Percentiles rank a stretch among this genome's conserved stretches.
phyloP scores from a whole-genome alignment of 2,113 vertebrate species.

The Brienomyrus brachyistius region DNA sequence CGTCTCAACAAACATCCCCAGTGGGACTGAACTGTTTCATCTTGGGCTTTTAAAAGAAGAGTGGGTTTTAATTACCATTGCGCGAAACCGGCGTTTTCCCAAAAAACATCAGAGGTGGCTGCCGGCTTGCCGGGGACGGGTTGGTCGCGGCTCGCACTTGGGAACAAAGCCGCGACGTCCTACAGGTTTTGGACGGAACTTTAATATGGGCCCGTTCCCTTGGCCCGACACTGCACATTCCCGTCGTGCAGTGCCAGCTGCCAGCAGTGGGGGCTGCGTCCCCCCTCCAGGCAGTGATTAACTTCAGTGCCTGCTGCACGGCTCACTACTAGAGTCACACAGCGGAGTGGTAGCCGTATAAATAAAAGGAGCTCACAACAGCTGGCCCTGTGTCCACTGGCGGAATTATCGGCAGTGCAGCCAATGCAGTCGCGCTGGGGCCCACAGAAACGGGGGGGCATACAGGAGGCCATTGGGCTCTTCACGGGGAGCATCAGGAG shows the following conservation, averaged over 20 bases:
- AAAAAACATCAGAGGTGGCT: background rate
- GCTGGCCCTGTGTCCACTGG: background rate
- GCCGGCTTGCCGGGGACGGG: background rate
- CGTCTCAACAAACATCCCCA: background rate
- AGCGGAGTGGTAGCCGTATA: background rate
- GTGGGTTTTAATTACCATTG: background rate
- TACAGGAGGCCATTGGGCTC: background rate
- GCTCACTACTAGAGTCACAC: background rate
- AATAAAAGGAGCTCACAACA: background rate
- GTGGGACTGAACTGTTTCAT: background rate
- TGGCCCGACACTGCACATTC: background rate
- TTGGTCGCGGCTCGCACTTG: background rate
- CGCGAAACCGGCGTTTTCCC: background rate
- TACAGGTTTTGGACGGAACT: background rate
- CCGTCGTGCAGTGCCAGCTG: background rate
- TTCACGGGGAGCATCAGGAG: background rate
- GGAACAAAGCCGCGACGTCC: background rate
- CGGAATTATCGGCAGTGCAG: background rate
- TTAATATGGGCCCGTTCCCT: background rate
- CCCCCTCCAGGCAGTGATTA: background rate
- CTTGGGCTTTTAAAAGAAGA: background rate
- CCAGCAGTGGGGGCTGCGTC: background rate
- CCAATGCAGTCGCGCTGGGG: background rate
- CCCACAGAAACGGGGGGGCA: background rate
- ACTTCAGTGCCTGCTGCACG: background rate